Percentiles rank a stretch among this genome's conserved stretches.
phyloP scores from a whole-genome alignment of 2,113 vertebrate genomes.

The Ailurus styani region DNA sequence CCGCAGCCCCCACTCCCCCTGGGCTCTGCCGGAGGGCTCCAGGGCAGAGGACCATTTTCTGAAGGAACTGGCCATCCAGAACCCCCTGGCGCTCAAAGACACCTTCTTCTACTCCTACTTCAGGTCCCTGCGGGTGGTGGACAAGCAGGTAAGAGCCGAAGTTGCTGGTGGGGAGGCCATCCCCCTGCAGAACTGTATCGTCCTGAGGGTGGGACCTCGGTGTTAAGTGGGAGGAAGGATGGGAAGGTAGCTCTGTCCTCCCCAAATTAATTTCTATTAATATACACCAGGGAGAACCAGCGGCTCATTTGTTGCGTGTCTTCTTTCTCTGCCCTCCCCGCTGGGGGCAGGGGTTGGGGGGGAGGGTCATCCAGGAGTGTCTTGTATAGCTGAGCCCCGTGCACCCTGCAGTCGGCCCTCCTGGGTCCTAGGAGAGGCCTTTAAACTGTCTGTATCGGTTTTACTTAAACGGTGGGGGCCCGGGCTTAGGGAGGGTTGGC shows the following conservation, averaged over 20 bases:
- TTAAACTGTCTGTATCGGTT: accelerated
- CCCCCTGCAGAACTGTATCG: not conserved
- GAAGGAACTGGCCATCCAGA: constrained; percentile 78
- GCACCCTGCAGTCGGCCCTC: not conserved
- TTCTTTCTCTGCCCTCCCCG: too few species aligned
- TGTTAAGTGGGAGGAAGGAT: too few species aligned
- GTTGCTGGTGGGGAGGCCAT: not conserved
- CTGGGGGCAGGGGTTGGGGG: too few species aligned
- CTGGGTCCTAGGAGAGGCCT: not conserved
- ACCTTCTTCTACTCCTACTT: constrained; percentile 78
- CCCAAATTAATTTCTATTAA: not conserved
- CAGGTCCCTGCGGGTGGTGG: constrained; percentile 80
- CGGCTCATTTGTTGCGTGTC: not conserved
- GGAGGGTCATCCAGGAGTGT: not conserved
- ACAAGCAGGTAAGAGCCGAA: constrained; percentile 82
- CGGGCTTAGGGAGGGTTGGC: accelerated
- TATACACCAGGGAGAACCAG: not conserved
- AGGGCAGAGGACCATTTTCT: constrained; percentile 81
- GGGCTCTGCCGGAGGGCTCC: constrained; percentile 74
- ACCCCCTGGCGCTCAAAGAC: constrained; percentile 40
- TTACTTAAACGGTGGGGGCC: not conserved
- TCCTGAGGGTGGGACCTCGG: not conserved
- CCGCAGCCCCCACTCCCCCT: constrained; percentile 82
- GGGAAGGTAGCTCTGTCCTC: too few species aligned
- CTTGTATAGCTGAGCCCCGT: not conserved